Evolutionary conservation across 2,888 invertebrate species (phyloP), one percentile per base, ranked within the genome.

Genomic region (Lasioglossum villosulum): DNA sequence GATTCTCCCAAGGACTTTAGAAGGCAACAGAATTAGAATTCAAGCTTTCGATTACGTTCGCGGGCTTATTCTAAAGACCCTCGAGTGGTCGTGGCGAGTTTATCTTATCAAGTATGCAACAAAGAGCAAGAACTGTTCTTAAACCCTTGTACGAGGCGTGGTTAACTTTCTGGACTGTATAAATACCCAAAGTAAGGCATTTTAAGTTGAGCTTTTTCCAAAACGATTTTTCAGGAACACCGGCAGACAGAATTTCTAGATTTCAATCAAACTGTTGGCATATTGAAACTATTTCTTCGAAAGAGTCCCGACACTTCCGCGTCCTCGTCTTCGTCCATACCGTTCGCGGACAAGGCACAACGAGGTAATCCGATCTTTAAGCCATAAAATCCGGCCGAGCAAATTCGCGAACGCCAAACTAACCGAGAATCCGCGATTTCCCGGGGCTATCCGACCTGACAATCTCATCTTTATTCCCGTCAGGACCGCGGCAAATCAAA

Each of bases 381-480:
- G 8, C 52, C 52, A 52, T 52, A 8, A 52, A n/a, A 23, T 23
- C 23, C 23, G 52, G n/a, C 27, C 59, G 27, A 30, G 27, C 16
- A 59, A 59, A 59, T 27, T 59, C 27, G 27, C 16, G 5, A 59
- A 16, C 59, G 1, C 27, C 27, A 16, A 59, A 59, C 27, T 16
- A 27, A 59, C 59, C 27, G 59, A 30, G 27, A 30, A 27, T 59
- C 59, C 59, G 14, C 27, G 5, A 59, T 30, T 27, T 16, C 27
- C 59, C 59, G 59, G 27, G 59, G 14, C 14, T 12, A 27, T 14
- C 27, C 27, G 59, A 59, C 1, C 6, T 59, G 27, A 59, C 59
- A 59, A 14, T 59, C 59, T 59, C 59, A 59, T 59, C 59, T 59
- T 59, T 59, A 59, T 59, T 59, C 59, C 59, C 59, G 27, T 5